Percentiles rank a stretch among this genome's conserved stretches.
These are phyloP conservation scores for Schrankia costaestrigalis DNA, from an alignment of 2,888 invertebrate genomes.

Conservation along the genomic window DNA sequence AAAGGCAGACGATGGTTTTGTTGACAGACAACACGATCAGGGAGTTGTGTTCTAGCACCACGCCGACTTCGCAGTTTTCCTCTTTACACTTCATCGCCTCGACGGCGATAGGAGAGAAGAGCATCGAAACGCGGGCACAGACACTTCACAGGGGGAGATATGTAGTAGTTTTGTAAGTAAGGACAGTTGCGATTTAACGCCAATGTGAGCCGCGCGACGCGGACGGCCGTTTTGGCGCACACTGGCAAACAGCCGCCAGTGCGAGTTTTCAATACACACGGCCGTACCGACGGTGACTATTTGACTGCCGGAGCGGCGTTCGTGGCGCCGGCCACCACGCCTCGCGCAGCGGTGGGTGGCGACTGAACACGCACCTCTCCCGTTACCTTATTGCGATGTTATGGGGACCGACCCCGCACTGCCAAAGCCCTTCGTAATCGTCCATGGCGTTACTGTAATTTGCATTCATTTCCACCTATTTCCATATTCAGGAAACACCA, in stretches of 20 bases:
- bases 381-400: slow-evolving; percentile 77
- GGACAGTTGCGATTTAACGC: slow-evolving; percentile 48
- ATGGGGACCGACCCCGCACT: slow-evolving; percentile 71
- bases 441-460: slow-evolving; percentile 41
- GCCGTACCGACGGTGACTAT: slow-evolving; percentile 70
- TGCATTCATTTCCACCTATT: slow-evolving; percentile 41
- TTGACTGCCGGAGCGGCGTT: slow-evolving; percentile 65
- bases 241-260: slow-evolving; percentile 63
- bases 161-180: slow-evolving; percentile 30
- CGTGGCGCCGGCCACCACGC: slow-evolving; percentile 62
- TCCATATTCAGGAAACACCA: slow-evolving; percentile 27
- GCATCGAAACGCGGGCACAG: slow-evolving; percentile 71
- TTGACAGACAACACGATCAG: slow-evolving; percentile 75
- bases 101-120: slow-evolving; percentile 77
- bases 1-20: slow-evolving; percentile 78
- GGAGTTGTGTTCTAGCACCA: slow-evolving; percentile 76
- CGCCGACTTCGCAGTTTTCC: slow-evolving; percentile 79
- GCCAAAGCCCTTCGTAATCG: slow-evolving; percentile 58
- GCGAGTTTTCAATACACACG: slow-evolving; percentile 61
- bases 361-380: slow-evolving; percentile 73
- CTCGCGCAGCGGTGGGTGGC: slow-evolving; percentile 75
- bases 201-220: slow-evolving; percentile 55
- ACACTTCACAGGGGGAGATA: slow-evolving; percentile 56
- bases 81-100: slow-evolving; percentile 81
- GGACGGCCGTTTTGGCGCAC: slow-evolving; percentile 70